phyloP scores from a whole-genome alignment of 2,888 invertebrate species.

The Sisyra nigra region DNA sequence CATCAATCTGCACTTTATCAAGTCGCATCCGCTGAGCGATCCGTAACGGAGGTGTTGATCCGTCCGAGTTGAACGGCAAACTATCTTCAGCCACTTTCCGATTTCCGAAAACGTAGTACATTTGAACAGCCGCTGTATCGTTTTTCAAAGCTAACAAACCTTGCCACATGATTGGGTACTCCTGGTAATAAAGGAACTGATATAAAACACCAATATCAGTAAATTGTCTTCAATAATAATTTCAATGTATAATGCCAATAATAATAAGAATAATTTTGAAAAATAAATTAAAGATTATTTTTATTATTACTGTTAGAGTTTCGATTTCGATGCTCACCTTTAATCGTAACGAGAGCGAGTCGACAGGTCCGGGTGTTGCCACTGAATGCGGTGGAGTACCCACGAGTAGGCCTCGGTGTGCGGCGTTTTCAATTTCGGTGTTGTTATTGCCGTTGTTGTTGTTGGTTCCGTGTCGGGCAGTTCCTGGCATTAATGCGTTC shows the following conservation, averaged over 20 bases:
- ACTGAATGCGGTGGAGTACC: slow-evolving; percentile 55
- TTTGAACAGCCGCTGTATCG: slow-evolving; percentile 93
- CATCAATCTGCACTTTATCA: slow-evolving; percentile 89
- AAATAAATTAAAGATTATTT: too few species aligned
- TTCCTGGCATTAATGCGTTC: slow-evolving; percentile 26
- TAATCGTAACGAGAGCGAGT: slow-evolving; percentile 63
- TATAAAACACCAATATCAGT: too few species aligned
- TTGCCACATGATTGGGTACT: slow-evolving; percentile 97
- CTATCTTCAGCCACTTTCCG: slow-evolving; percentile 77
- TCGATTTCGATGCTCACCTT: slow-evolving; percentile 29
- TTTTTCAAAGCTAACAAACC: slow-evolving; percentile 88
- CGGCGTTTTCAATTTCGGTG: slow-evolving; percentile 17
- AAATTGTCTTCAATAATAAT: too few species aligned
- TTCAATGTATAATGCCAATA: too few species aligned
- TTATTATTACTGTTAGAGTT: too few species aligned
- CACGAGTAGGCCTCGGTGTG: slow-evolving; percentile 32
- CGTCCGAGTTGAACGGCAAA: slow-evolving; percentile 70
- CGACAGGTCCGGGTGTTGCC: slow-evolving; percentile 69
- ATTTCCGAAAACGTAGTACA: slow-evolving; percentile 96
- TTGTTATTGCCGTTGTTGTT: neutral
- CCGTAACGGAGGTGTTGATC: slow-evolving; percentile 69
- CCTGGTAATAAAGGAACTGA: slow-evolving; percentile 32
- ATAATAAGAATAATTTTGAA: too few species aligned
- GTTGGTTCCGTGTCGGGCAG: slow-evolving; percentile 20
- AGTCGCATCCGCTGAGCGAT: slow-evolving; percentile 96